Conservation (phyloP, 2,888 invertebrate genomes). For the Sinhomidia bicolor region DNA sequence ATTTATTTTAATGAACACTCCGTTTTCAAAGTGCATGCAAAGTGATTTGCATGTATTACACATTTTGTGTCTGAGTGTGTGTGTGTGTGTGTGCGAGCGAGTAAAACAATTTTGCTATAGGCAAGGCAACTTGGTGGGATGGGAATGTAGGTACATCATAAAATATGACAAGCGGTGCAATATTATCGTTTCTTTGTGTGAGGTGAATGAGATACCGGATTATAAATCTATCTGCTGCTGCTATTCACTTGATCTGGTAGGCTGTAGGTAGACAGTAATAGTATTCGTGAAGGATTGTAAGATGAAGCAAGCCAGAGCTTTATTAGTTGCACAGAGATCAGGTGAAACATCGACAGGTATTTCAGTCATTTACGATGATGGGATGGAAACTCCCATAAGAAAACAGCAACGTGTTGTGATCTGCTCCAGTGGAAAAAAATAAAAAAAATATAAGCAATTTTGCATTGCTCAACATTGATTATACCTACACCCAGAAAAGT, state of each 20-base stretch:
- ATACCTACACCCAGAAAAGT: too few species aligned
- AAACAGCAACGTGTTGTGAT: neutral
- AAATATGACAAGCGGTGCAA: conserved; percentile 41
- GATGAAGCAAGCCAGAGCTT: too few species aligned
- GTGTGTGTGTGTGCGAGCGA: neutral
- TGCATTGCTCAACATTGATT: too few species aligned
- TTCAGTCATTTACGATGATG: neutral
- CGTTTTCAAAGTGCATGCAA: neutral
- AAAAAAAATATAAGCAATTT: too few species aligned
- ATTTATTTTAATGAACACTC: neutral
- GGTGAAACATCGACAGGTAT: neutral
- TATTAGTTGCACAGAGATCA: neutral
- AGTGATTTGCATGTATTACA: conserved; percentile 24
- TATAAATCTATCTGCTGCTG: conserved; percentile 38
- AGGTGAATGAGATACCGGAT: conserved; percentile 51
- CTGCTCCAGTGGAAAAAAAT: neutral
- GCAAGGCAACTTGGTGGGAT: conserved; percentile 41
- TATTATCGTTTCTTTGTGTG: conserved; percentile 47
- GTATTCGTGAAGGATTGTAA: neutral
- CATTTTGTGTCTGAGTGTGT: conserved; percentile 3
- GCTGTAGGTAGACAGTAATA: too few species aligned
- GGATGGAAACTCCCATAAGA: neutral
- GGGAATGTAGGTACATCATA: conserved; percentile 7
- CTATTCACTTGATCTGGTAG: too few species aligned
- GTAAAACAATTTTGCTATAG: conserved; percentile 14